These are phyloP conservation scores for Stenurella melanura DNA, from an alignment of 2,888 invertebrate species.

Conservation along the genomic window DNA sequence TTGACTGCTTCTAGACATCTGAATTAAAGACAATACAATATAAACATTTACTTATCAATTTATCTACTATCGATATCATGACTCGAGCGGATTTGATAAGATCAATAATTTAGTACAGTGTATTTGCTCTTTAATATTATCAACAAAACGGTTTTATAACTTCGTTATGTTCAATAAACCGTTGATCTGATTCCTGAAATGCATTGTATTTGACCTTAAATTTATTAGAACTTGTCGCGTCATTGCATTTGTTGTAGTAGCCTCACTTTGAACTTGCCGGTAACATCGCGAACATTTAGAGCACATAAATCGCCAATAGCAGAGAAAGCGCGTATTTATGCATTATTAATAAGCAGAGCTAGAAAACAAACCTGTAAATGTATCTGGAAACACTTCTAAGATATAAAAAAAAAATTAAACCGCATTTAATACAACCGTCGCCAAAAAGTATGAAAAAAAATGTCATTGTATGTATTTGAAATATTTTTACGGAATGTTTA, in stretches of 20 bases:
- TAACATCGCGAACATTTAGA: neutral
- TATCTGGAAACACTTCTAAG: no score
- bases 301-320: no score
- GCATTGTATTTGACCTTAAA: slow-evolving; percentile 1
- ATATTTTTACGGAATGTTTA: no score
- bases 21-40: slow-evolving; percentile 61
- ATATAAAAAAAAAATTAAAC: no score
- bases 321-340: no score
- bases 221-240: neutral
- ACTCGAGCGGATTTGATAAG: slow-evolving; percentile 28
- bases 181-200: slow-evolving; percentile 14
- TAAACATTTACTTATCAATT: slow-evolving; percentile 37
- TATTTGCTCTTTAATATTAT: slow-evolving; percentile 37
- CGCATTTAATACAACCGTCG: no score
- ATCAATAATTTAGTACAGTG: slow-evolving; percentile 33
- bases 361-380: no score
- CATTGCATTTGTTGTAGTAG: neutral
- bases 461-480: no score
- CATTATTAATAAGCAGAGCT: no score
- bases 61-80: slow-evolving; percentile 37
- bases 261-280: slow-evolving; percentile 17
- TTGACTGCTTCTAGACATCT: slow-evolving; percentile 64
- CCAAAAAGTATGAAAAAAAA: no score
- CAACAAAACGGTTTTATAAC: slow-evolving; percentile 26
- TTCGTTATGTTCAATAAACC: slow-evolving; percentile 19